Percentiles rank a stretch among this genome's conserved stretches.
phyloP scores from a whole-genome alignment of 2,888 invertebrate species.

The Cheilosia vernalis region DNA sequence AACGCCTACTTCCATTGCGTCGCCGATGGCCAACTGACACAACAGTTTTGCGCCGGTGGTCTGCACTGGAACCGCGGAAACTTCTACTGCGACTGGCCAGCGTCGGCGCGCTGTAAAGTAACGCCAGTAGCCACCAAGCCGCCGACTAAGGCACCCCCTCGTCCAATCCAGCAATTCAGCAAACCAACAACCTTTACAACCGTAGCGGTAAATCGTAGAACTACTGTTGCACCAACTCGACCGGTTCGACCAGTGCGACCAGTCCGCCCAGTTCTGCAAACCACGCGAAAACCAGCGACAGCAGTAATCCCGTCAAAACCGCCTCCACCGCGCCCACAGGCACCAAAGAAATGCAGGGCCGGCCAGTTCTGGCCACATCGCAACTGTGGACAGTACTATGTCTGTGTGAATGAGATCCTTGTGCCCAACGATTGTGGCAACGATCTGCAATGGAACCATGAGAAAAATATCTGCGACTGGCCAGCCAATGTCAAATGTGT shows the following conservation, averaged over 20 bases:
- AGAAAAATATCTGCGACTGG: slow-evolving; percentile 90
- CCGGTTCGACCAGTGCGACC: neutral
- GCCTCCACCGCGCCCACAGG: slow-evolving; percentile 56
- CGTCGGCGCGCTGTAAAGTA: slow-evolving; percentile 87
- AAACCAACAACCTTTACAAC: slow-evolving; percentile 78
- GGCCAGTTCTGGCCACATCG: slow-evolving; percentile 91
- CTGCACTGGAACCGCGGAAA: slow-evolving; percentile 90
- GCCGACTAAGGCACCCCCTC: slow-evolving; percentile 81
- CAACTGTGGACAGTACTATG: slow-evolving; percentile 89
- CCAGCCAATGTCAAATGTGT: slow-evolving; percentile 87
- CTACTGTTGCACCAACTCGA: slow-evolving; percentile 78
- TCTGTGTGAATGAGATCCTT: slow-evolving; percentile 90
- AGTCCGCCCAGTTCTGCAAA: slow-evolving; percentile 77
- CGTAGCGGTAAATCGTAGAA: slow-evolving; percentile 71
- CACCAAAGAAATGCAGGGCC: slow-evolving; percentile 84
- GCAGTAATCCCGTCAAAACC: slow-evolving; percentile 78
- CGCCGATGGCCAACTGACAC: slow-evolving; percentile 86
- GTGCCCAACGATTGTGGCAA: slow-evolving; percentile 90
- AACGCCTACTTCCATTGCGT: slow-evolving; percentile 91
- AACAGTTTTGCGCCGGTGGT: slow-evolving; percentile 91
- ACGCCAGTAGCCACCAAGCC: slow-evolving; percentile 63
- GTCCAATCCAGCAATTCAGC: slow-evolving; percentile 76
- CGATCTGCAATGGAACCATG: slow-evolving; percentile 89
- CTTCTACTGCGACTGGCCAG: slow-evolving; percentile 92
- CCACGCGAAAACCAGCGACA: slow-evolving; percentile 81